Conservation (phyloP, 2,888 invertebrate species). For the Onchidella celtica region DNA sequence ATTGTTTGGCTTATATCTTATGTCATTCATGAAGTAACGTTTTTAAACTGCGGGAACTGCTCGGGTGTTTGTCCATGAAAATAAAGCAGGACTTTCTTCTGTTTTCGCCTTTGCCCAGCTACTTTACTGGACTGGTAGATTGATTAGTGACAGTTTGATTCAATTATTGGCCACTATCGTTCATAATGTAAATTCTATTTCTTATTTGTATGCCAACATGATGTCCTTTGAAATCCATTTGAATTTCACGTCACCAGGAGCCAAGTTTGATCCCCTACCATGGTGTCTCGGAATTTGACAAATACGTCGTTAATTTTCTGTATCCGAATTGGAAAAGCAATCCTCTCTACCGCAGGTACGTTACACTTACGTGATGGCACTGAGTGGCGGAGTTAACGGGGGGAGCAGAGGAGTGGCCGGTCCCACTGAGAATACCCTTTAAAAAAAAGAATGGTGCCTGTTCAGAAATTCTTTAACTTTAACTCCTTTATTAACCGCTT, state of each 20-base stretch:
- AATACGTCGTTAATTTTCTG: not conserved
- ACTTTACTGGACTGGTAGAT: not conserved
- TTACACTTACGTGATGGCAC: not conserved
- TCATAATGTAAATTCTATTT: too few species aligned
- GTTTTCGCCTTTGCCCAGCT: too few species aligned
- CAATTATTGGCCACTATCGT: too few species aligned
- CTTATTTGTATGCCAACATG: not conserved
- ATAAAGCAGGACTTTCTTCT: too few species aligned
- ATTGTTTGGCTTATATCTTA: too few species aligned
- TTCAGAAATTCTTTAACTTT: too few species aligned
- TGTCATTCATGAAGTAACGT: too few species aligned
- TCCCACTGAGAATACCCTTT: too few species aligned
- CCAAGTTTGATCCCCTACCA: conserved; percentile 5
- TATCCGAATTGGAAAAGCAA: conserved; percentile 14
- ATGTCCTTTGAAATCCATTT: not conserved
- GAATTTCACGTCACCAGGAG: not conserved
- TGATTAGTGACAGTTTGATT: not conserved
- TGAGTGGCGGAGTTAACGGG: not conserved
- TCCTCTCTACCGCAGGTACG: conserved; percentile 9
- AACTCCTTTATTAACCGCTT: too few species aligned
- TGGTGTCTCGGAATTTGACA: conserved; percentile 9
- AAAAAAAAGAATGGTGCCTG: too few species aligned
- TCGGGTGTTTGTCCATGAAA: too few species aligned
- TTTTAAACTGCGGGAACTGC: too few species aligned
- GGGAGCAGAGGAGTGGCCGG: not conserved